A percentile compares a stretch with the other conserved stretches of the same genome.
Evolutionary conservation across 2,113 vertebrate species (phyloP).

Genomic region (Neofelis nebulosa): DNA sequence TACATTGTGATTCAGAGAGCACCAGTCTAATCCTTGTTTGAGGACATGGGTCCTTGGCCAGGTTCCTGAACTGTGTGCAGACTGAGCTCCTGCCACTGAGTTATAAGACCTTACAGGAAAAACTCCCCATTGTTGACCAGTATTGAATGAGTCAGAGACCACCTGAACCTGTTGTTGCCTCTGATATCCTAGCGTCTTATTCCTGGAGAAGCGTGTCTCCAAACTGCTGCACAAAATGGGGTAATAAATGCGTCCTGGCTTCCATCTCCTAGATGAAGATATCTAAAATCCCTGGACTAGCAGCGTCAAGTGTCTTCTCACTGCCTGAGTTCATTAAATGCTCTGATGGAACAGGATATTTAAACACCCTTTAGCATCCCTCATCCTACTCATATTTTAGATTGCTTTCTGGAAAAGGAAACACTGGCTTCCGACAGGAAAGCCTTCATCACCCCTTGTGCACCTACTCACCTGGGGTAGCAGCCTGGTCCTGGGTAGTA

Average conservation of each 20-base stretch:
- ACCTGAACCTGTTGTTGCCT: no score
- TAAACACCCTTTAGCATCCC: background rate
- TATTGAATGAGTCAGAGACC: background rate
- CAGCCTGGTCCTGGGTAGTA: background rate
- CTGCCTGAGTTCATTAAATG: background rate
- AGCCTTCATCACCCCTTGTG: accelerated
- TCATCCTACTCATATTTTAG: background rate
- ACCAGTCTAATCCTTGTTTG: no score
- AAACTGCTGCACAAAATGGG: background rate
- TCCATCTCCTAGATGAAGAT: background rate
- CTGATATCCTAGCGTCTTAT: no score
- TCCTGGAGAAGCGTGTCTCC: background rate
- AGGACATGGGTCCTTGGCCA: no score
- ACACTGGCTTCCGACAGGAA: accelerated
- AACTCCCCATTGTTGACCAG: no score
- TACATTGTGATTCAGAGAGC: no score
- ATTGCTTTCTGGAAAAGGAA: background rate
- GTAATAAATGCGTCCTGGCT: background rate
- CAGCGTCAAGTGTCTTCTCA: background rate
- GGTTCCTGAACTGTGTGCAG: no score
- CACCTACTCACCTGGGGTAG: no score
- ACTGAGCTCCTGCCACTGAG: no score
- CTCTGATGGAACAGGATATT: background rate
- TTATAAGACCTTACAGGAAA: no score
- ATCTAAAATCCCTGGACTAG: background rate